Base-by-base conservation (phyloP, 2,113 vertebrate genomes). In the Cathartes aura region DNA sequence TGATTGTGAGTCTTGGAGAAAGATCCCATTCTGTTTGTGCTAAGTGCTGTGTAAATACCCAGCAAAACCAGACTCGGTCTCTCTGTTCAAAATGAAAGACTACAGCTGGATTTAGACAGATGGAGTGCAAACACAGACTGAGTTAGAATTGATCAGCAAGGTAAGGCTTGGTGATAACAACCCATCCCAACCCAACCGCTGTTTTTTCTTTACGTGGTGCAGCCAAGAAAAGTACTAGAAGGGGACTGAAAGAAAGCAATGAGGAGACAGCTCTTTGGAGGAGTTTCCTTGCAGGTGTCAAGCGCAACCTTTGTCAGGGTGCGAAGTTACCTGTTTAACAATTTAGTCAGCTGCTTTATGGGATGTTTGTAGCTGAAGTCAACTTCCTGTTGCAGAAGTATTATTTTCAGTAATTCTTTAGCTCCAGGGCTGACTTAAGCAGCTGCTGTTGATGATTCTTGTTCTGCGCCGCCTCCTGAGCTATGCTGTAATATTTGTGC, bases 201-300 rank as follows among this genome's bases (percentile, higher is more conserved):
- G 2, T 2, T 26, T 8, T 38, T 82, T n/a, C 45, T 75, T 40
- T 56, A 12, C 2, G 0, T 22, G 19, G 16, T 30, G n/a, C 18
- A 42, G 62, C 64, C 56, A n/a, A 43, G 70, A 40, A 36, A 43
- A 48, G 5, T 23, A 13, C 50, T 8, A 8, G 63, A 48, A 80
- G 56, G 34, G 42, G 50, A 11, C 0, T 38, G 55, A 42, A 73
- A 19, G 22, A 7, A 40, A 43, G 11, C 58, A 26, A 1, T 1
- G 26, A 92, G 32, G 22, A 42, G 68, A 15, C 5, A 12, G 26
- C 5, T 32, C 23, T 63, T 66, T 34, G 80, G 45, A 71, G 27
- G 62, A 29, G 19, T 82, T 87, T 74, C 42, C 18, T 47, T 59
- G 30, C 47, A 94, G 67, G 55, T 81, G 55, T 29, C 22, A 56